These are phyloP conservation scores for Dinomys branickii DNA, from an alignment of 2,113 vertebrate species.

Conservation along the genomic window DNA sequence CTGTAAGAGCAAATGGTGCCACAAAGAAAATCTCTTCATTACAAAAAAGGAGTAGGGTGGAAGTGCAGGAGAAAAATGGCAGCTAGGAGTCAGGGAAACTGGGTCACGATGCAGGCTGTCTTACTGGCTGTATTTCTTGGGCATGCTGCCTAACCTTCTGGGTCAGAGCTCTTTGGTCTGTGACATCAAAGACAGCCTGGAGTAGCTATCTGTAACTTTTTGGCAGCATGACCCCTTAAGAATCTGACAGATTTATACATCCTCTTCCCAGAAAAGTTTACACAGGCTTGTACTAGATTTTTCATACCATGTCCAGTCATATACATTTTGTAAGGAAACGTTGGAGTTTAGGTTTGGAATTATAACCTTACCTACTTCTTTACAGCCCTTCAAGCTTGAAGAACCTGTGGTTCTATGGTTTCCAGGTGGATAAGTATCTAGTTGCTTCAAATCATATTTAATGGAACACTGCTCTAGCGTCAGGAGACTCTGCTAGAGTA, in stretches of 20 bases:
- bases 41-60: not conserved
- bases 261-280: constrained; percentile 11
- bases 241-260: not conserved
- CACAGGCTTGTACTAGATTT: not conserved
- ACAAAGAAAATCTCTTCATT: constrained; percentile 65
- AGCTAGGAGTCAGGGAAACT: not conserved
- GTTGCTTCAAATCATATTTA: constrained; percentile 8
- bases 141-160: not conserved
- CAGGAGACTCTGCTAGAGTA: not conserved
- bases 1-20: constrained; percentile 48
- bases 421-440: not conserved
- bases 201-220: not conserved
- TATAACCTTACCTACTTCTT: not conserved
- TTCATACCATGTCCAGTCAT: not conserved
- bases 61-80: not conserved
- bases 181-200: not conserved
- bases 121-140: not conserved
- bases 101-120: not conserved
- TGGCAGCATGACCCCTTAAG: constrained; percentile 1
- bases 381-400: not conserved
- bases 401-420: not conserved
- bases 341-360: not conserved
- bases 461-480: not conserved
- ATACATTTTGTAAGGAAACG: not conserved
- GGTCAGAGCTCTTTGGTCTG: not conserved